Evolutionary conservation across 2,797 vertebrate species (phyloP).

Genomic region (Tapera naevia): DNA sequence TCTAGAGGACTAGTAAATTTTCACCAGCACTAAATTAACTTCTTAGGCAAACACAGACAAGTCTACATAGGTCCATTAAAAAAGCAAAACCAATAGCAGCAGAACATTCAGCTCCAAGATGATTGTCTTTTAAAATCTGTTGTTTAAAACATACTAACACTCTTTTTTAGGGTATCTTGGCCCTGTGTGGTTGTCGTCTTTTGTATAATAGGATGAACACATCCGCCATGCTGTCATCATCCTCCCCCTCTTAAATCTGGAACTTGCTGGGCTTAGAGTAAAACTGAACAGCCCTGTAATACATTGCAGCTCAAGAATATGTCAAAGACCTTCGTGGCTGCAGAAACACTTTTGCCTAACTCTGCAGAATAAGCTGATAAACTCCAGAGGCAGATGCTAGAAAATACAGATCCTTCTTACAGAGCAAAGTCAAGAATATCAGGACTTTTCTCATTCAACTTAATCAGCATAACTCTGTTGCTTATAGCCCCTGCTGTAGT

Average conservation of each 20-base stretch:
- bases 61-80: neutral
- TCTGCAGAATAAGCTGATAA: neutral
- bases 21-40: constrained; percentile 4
- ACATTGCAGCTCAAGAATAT: neutral
- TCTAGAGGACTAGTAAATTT: neutral
- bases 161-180: neutral
- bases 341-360: neutral
- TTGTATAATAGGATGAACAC: neutral
- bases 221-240: neutral
- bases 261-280: neutral
- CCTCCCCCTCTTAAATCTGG: neutral
- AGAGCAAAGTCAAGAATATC: neutral
- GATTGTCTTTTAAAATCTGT: neutral
- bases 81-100: neutral
- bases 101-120: neutral
- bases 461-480: neutral
- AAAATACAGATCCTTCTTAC: neutral
- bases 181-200: neutral
- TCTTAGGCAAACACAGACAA: neutral
- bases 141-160: neutral
- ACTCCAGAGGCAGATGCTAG: neutral
- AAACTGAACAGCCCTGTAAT: neutral
- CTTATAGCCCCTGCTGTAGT: neutral
- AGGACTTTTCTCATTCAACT: neutral
- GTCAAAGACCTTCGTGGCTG: neutral